Evolutionary conservation across 1,140 invertebrate species (phyloP).

Genomic region (Ectropis grisescens): DNA sequence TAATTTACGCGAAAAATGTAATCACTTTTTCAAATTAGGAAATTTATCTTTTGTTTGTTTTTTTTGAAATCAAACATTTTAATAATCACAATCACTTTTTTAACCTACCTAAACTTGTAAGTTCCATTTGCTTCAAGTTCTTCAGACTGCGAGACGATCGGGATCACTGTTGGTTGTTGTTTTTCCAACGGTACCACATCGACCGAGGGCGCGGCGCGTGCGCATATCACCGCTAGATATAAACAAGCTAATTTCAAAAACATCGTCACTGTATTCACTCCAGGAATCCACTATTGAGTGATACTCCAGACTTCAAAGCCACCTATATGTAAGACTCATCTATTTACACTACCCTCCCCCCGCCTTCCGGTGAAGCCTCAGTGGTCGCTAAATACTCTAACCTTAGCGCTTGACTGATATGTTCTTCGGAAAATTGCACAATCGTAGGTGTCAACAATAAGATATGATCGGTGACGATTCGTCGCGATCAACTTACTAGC

Average conservation of each 20-base stretch:
- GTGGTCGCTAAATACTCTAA: conserved; percentile 64
- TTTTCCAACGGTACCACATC: conserved; percentile 35
- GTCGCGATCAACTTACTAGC: conserved; percentile 30
- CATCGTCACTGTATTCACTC: conserved; percentile 39
- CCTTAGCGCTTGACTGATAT: conserved; percentile 61
- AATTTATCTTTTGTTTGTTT: too few relatives aligned
- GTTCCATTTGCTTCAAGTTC: conserved; percentile 70
- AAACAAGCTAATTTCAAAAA: conserved; percentile 32
- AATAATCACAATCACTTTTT: too few relatives aligned
- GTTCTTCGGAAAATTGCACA: conserved; percentile 65
- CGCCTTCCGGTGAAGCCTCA: conserved; percentile 47
- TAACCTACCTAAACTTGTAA: conserved; percentile 62
- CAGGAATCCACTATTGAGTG: conserved; percentile 47
- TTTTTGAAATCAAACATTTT: too few relatives aligned
- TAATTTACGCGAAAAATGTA: too few relatives aligned
- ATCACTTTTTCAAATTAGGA: too few relatives aligned
- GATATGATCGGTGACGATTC: conserved; percentile 49
- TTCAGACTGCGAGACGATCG: conserved; percentile 64
- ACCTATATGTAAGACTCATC: conserved; percentile 68
- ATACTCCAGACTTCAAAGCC: conserved; percentile 49
- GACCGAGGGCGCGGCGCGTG: conserved; percentile 23
- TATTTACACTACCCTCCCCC: conserved; percentile 69
- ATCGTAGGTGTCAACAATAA: conserved; percentile 61
- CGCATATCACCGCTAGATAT: conserved; percentile 18
- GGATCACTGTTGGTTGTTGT: conserved; percentile 51